phyloP scores from a whole-genome alignment of 2,888 invertebrate species.

The Oconnorella tubifera region DNA sequence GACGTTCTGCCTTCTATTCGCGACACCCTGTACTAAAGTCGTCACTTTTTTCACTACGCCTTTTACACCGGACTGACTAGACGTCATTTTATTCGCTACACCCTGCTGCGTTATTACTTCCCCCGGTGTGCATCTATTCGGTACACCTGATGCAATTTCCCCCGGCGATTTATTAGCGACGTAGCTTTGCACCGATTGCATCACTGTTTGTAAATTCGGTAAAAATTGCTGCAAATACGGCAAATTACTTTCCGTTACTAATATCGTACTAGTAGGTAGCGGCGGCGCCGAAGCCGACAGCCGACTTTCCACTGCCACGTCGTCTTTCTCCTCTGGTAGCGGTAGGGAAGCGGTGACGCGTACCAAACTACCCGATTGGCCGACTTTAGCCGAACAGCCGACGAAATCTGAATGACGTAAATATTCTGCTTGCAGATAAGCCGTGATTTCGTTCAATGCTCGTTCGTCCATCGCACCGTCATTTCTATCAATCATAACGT shows the following conservation, averaged over 20 bases:
- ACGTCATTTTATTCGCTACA: too few relatives aligned
- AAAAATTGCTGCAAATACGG: constrained; percentile 24
- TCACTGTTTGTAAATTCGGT: constrained; percentile 22
- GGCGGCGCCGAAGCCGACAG: not conserved
- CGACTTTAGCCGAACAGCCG: not conserved
- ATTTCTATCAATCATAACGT: not conserved
- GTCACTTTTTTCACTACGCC: too few relatives aligned
- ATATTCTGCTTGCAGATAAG: constrained; percentile 22
- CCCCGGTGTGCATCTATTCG: too few relatives aligned
- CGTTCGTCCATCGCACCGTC: constrained; percentile 20
- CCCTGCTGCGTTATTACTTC: too few relatives aligned
- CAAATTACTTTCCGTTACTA: constrained; percentile 21
- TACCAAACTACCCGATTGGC: not conserved
- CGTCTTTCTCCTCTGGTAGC: too few relatives aligned
- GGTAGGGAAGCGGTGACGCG: not conserved
- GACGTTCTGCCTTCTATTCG: too few relatives aligned
- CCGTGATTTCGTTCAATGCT: constrained; percentile 22
- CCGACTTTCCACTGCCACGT: not conserved
- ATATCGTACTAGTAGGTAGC: constrained; percentile 7
- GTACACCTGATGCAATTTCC: too few relatives aligned
- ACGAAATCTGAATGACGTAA: not conserved
- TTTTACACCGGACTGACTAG: too few relatives aligned
- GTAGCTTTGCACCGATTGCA: constrained; percentile 24
- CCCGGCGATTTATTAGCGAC: too few relatives aligned
- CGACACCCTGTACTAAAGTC: too few relatives aligned